Conservation (phyloP, 1,140 invertebrate genomes). For the Paramacrobiotus metropolitanus region DNA sequence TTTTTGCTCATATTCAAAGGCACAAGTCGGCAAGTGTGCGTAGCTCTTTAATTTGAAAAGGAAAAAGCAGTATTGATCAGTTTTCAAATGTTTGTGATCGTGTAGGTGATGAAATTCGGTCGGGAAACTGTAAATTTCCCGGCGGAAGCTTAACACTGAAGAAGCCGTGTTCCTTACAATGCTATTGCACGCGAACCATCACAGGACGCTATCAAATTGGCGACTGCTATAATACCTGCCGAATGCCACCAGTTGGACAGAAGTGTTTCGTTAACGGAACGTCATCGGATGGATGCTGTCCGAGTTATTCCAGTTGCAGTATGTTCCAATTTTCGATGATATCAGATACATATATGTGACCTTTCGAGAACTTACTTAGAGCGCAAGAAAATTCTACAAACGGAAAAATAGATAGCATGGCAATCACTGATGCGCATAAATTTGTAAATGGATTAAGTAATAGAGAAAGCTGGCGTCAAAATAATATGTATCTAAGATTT, state of each 20-base stretch:
- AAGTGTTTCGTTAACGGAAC: not conserved
- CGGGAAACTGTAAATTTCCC: slow-evolving; percentile 1
- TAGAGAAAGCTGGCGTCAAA: too few species aligned
- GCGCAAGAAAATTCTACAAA: too few species aligned
- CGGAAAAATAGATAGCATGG: too few species aligned
- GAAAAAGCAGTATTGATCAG: too few species aligned
- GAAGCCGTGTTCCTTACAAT: not conserved
- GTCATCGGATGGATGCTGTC: not conserved
- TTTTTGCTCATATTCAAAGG: not conserved
- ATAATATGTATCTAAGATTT: too few species aligned
- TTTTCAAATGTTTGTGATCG: too few species aligned
- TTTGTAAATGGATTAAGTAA: too few species aligned
- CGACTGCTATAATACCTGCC: not conserved
- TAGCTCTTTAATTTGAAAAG: too few species aligned
- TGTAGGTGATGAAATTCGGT: slow-evolving; percentile 2
- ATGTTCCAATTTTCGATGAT: not conserved
- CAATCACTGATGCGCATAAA: too few species aligned
- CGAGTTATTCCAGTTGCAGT: not conserved
- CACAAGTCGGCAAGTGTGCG: too few species aligned
- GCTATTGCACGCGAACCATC: not conserved
- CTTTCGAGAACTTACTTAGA: too few species aligned
- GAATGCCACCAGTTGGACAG: not conserved
- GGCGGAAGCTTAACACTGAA: not conserved
- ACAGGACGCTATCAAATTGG: slow-evolving; percentile 1
- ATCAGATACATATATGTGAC: too few species aligned